phyloP scores from a whole-genome alignment of 2,113 vertebrate genomes.

The Forbesichthys papilliferus region DNA sequence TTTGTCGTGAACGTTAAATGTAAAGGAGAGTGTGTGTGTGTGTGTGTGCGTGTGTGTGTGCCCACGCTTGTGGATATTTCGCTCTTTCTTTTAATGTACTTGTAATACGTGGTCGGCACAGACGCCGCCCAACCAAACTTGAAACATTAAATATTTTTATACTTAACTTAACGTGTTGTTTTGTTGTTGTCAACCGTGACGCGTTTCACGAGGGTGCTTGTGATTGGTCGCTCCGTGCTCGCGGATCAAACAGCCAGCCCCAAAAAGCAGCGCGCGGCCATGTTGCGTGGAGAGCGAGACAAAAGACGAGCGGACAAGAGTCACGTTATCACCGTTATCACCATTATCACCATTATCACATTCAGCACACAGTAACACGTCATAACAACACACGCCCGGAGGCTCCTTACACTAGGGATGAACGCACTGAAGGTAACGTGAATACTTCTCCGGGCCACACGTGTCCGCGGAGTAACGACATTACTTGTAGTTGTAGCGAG shows the following conservation, averaged over 20 bases:
- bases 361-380: too few species aligned
- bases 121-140: not conserved
- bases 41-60: not conserved
- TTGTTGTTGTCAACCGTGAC: too few species aligned
- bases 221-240: constrained; percentile 58
- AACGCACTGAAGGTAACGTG: constrained; percentile 18
- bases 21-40: not conserved
- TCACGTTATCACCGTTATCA: constrained; percentile 12
- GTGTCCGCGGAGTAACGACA: too few species aligned
- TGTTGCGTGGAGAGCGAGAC: constrained; percentile 63
- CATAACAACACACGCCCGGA: not conserved
- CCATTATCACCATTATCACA: too few species aligned
- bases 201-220: not conserved
- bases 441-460: not conserved
- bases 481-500: too few species aligned
- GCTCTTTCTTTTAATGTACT: constrained; percentile 6
- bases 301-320: constrained; percentile 56
- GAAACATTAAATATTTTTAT: constrained; percentile 10
- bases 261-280: constrained; percentile 62
- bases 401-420: not conserved
- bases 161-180: constrained; percentile 16
- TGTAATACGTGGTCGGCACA: not conserved
- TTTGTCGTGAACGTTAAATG: not conserved
- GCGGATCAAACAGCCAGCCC: constrained; percentile 39
- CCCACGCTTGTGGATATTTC: not conserved